These are phyloP conservation scores for Eptesicus fuscus DNA, from an alignment of 2,113 vertebrate species.

Conservation along the genomic window DNA sequence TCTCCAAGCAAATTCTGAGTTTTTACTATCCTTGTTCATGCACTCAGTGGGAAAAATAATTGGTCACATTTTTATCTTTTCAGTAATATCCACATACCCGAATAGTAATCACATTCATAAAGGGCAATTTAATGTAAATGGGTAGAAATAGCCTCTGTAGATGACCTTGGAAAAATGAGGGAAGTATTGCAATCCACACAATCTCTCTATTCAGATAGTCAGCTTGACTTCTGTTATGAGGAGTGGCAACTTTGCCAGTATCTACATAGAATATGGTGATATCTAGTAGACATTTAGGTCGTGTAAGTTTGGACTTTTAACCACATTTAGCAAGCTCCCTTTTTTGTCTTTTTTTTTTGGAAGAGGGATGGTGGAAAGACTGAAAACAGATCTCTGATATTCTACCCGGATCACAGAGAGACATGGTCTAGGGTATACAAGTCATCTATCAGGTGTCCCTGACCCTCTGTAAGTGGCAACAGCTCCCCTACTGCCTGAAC, in stretches of 20 bases:
- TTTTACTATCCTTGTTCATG: not conserved
- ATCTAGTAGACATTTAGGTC: slow-evolving; percentile 1
- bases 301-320: slow-evolving; percentile 17
- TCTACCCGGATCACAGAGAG: not conserved
- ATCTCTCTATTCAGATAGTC: not conserved
- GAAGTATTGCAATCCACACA: too few relatives aligned
- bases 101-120: not conserved
- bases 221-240: not conserved
- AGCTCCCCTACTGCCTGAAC: rapidly evolving
- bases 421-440: not conserved
- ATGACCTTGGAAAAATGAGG: not conserved
- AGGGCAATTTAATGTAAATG: not conserved
- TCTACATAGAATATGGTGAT: not conserved
- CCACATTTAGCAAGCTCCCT: not conserved
- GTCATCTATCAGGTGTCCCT: rapidly evolving
- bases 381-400: not conserved
- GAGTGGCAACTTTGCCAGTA: not conserved
- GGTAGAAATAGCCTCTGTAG: not conserved
- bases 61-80: not conserved
- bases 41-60: too few relatives aligned
- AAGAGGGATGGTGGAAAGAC: slow-evolving; percentile 14
- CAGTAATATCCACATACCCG: too few relatives aligned
- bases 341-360: not conserved
- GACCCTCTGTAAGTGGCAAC: rapidly evolving
- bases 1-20: not conserved